These are phyloP conservation scores for Platycnemis pennipes DNA, from an alignment of 2,888 invertebrate genomes.

Conservation along the genomic window DNA sequence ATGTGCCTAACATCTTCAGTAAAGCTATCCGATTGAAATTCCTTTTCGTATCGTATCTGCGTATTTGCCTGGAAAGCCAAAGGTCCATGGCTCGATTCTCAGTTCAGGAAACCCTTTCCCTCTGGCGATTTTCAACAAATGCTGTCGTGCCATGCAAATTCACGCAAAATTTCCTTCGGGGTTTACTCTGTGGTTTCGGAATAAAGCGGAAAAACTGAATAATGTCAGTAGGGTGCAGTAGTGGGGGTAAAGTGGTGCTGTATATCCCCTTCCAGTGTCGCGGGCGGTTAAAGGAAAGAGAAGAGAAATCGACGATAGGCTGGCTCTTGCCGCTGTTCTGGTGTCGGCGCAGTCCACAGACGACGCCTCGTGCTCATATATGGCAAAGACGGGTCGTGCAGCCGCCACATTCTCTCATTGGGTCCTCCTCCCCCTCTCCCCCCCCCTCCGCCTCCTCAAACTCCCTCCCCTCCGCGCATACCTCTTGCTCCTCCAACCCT, in stretches of 20 bases:
- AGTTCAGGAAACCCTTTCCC: no score
- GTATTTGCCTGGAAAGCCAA: no score
- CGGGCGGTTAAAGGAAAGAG: background rate
- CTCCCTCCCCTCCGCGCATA: background rate
- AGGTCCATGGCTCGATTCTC: no score
- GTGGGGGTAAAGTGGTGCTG: background rate
- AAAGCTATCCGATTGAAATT: no score
- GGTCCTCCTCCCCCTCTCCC: background rate
- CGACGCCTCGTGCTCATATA: slow-evolving; percentile 23
- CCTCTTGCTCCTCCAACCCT: background rate
- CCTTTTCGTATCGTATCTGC: no score
- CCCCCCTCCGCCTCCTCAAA: background rate
- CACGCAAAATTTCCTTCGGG: no score
- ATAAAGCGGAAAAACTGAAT: no score
- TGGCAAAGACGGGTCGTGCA: slow-evolving; percentile 12
- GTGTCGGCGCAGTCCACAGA: background rate
- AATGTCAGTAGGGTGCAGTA: no score
- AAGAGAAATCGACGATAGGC: slow-evolving; percentile 12
- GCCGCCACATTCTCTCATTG: background rate
- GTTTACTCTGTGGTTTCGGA: no score
- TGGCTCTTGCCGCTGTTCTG: background rate
- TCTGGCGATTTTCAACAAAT: no score
- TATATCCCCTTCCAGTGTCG: background rate
- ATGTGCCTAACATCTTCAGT: no score
- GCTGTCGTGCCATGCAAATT: no score